Percentiles rank a stretch among this genome's conserved stretches.
phyloP scores from a whole-genome alignment of 2,888 invertebrate species.

The Lasioglossum calceatum region DNA sequence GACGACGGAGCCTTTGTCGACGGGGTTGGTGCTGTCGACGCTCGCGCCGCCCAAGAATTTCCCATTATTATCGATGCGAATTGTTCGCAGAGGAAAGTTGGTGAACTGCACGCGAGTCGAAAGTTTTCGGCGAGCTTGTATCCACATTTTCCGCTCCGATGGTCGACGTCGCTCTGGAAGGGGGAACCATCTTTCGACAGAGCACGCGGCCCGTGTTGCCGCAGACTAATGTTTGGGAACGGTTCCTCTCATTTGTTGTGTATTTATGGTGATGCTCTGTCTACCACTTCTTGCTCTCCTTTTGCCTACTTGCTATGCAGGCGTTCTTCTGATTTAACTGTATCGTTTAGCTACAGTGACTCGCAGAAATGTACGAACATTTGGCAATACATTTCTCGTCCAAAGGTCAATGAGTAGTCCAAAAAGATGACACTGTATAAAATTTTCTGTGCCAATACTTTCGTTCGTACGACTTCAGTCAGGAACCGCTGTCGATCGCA shows the following conservation, averaged over 20 bases:
- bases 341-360: background rate
- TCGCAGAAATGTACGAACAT: background rate
- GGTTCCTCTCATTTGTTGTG: background rate
- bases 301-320: background rate
- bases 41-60: conserved; percentile 8
- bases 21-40: background rate
- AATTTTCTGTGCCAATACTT: background rate
- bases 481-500: background rate
- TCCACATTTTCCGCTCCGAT: background rate
- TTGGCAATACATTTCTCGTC: background rate
- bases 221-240: background rate
- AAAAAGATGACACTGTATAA: background rate
- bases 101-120: background rate
- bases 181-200: background rate
- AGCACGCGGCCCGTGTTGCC: background rate
- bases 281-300: background rate
- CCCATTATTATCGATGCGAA: conserved; percentile 28
- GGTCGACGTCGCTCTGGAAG: background rate
- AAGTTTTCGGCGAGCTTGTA: conserved; percentile 21
- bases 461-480: background rate
- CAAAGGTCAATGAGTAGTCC: background rate
- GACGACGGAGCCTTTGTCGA: conserved; percentile 31
- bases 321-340: background rate
- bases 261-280: background rate
- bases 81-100: background rate